Conservation (phyloP, 1,140 invertebrate species). For the Ridgeia piscesae region DNA sequence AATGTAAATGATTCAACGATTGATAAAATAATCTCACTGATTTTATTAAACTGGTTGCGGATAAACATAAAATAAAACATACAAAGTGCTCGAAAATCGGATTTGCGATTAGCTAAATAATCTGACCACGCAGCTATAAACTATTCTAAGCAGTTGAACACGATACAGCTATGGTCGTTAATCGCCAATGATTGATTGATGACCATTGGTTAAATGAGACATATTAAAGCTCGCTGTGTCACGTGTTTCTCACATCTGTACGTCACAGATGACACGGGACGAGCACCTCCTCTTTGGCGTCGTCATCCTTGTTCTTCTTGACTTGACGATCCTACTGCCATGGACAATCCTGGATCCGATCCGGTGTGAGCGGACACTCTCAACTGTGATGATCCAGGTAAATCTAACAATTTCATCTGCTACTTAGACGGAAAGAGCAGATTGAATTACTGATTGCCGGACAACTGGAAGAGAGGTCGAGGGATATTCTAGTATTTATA, state of each 20-base stretch:
- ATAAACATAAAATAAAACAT: no score
- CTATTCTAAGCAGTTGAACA: no score
- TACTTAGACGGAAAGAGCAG: not conserved
- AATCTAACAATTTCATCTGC: not conserved
- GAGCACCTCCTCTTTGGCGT: slow-evolving; percentile 24
- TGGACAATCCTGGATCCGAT: slow-evolving; percentile 28
- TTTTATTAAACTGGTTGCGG: no score
- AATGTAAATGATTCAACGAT: no score
- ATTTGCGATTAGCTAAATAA: no score
- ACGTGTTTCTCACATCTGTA: not conserved
- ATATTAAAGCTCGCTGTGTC: slow-evolving; percentile 7
- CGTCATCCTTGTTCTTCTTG: slow-evolving; percentile 18
- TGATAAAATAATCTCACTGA: no score
- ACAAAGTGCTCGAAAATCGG: no score
- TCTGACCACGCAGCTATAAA: no score
- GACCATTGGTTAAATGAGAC: not conserved
- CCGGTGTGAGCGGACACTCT: slow-evolving; percentile 1
- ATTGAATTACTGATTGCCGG: no score
- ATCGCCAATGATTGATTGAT: no score
- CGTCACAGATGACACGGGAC: slow-evolving; percentile 27
- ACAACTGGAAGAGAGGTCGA: not conserved
- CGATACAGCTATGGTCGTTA: no score
- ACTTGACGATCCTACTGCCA: slow-evolving; percentile 19
- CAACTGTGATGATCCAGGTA: not conserved
- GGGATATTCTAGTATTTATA: not conserved